Base-by-base conservation (phyloP, 2,113 vertebrate species). In the Microcebus jonahi region DNA sequence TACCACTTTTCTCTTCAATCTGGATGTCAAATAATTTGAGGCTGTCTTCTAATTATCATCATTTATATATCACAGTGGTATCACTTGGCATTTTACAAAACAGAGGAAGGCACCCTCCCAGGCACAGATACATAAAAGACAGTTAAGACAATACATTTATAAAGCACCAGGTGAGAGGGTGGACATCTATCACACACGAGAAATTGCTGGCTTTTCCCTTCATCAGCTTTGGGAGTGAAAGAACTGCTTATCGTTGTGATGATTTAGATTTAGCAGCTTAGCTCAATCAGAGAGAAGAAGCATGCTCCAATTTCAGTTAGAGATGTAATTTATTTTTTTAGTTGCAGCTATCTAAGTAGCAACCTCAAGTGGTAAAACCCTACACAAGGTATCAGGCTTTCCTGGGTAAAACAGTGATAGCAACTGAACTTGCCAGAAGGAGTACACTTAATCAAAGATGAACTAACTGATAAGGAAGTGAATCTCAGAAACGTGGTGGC, bases 1-100 rank as follows among this genome's bases (percentile, higher is more conserved):
- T 50, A 67, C 91, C 83, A 97, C 75, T 96, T 97, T 96, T 53
- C 97, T 79, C 84, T 97, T 98, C 97, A 97, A 96, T 95, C 90
- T 95, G 65, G 88, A 82, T 94, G 95, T 96, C 87, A 86, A 95
- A 73, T 94, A 90, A 96, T 94, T 79, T 88, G 75, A 94, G 67
- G 96, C 67, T 93, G 96, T 95, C 94, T 83, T 59, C 87, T 98
- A 96, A 97, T 96, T 68, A 96, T 90, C 95, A 84, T 95, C 94
- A 97, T 94, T 96, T 97, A 92, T 53, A 18, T 21, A 27, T 86
- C 97, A 95, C 75, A 61, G 93, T 13, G 65, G 48, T 65, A 76
- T 91, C 42, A 31, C 39, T 6, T 42, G 91, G 93, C 90, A 75
- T 68, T 97, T 94, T 53, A 70, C 42, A 76, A 82, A 97, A 94